These are phyloP conservation scores for Pristis pectinata DNA, from an alignment of 2,797 vertebrate species.

Conservation along the genomic window DNA sequence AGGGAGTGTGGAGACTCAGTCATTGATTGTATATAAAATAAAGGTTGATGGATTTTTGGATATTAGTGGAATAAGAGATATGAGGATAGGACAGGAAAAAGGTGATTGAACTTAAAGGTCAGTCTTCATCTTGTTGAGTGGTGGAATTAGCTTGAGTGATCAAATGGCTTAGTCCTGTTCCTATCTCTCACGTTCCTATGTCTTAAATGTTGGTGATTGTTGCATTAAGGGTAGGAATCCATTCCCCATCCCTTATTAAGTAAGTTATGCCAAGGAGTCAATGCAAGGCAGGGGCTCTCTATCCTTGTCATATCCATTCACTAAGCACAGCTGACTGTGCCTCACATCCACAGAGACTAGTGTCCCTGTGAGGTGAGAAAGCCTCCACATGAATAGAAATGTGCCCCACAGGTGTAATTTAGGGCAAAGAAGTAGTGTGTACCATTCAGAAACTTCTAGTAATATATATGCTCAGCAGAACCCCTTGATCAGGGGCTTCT, in stretches of 20 bases:
- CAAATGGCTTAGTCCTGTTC: too few species aligned
- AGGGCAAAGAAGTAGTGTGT: not conserved
- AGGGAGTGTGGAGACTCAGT: too few species aligned
- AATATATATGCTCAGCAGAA: not conserved
- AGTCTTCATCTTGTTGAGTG: too few species aligned
- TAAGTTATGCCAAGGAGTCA: not conserved
- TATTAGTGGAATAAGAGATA: too few species aligned
- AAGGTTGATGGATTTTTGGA: too few species aligned
- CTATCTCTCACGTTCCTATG: too few species aligned
- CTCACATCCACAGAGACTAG: not conserved
- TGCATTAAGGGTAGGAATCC: not conserved
- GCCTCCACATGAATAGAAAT: not conserved
- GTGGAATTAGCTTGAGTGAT: too few species aligned
- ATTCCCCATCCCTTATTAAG: not conserved
- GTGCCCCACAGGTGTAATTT: not conserved
- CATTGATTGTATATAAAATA: too few species aligned
- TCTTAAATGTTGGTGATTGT: not conserved
- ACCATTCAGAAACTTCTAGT: not conserved
- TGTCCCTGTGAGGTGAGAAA: not conserved
- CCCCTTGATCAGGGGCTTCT: not conserved
- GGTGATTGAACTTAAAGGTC: too few species aligned
- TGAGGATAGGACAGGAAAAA: too few species aligned
- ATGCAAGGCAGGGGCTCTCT: not conserved
- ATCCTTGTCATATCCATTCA: not conserved
- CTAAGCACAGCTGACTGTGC: not conserved